Base-by-base conservation (phyloP, 2,797 vertebrate species). In the Craterocephalus amniculus region DNA sequence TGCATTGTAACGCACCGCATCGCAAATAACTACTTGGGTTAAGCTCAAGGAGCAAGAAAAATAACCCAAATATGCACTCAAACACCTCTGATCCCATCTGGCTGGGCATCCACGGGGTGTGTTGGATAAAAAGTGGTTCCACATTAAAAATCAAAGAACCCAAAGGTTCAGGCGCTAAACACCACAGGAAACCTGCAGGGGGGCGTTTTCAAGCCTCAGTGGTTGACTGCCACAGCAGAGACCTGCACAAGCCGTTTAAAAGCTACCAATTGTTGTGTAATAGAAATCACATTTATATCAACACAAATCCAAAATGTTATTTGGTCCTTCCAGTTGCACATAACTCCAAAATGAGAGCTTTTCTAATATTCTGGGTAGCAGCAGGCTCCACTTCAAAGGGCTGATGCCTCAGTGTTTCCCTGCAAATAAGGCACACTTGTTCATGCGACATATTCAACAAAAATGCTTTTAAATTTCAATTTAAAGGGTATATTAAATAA, bases 391-490 rank as follows among this genome's bases (percentile, higher is more conserved):
- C 65, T 38, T 76, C 78, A 59, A 63, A 11, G 38, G 14, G 36
- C 18, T 45, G 40, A 45, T 45, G 40, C 29, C 7, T 87, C 74
- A 85, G 43, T 80, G 48, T 66, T 78, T 56, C 13, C 63, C 89
- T 92, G 82, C 20, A 80, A 82, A 82, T 14, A 60, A 70, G 81
- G 77, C 2, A 40, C 40, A 45, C 6, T 45, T 20, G 18, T 18
- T 43, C 6, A 43, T 7, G 6, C 6, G n/a, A 8, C 18, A 45
- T 20, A 32, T 43, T 52, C 13, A 14, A 54, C 18, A 54, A 26
- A 35, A 24, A 52, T 6, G 38, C 9, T 32, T 32, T 26, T 18
- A 5, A 26, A 9, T n/a, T 22, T 40, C 0, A 56, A 36, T 16
- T 58, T 0, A 54, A 58, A 54, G 45, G 8, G 20, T 4, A n/a